phyloP scores from a whole-genome alignment of 30 jellyfish, hydroid and myxozoan species.

The Turritopsis rubra region DNA sequence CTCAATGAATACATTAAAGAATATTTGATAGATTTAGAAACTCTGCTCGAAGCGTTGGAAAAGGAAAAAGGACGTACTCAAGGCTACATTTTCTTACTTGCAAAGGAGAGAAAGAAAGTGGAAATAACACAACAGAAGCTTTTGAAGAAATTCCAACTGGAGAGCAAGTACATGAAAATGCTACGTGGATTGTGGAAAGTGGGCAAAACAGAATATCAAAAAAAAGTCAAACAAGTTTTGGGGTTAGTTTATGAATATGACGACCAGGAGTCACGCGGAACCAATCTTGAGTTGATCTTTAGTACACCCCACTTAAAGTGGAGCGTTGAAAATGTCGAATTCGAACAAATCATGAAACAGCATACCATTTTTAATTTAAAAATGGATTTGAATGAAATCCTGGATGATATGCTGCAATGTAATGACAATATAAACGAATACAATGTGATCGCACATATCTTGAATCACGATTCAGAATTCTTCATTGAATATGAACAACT shows the following conservation, averaged over 20 bases:
- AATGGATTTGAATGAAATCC: conserved; percentile 1
- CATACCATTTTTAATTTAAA: background rate
- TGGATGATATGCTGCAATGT: background rate
- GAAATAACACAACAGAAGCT: background rate
- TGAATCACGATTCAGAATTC: background rate
- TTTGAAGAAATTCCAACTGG: background rate
- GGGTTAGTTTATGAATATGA: background rate
- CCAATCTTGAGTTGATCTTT: background rate
- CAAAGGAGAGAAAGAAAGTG: background rate
- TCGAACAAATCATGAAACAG: background rate
- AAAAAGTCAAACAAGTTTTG: background rate
- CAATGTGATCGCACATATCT: background rate
- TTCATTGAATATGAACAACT: background rate
- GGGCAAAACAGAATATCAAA: background rate
- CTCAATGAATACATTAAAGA: background rate
- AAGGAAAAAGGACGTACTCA: background rate
- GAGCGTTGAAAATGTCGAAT: conserved; percentile 8
- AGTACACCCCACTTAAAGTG: background rate
- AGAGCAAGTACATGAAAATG: background rate
- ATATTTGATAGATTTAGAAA: conserved; percentile 4
- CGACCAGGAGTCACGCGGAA: background rate
- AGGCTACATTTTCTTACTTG: conserved; percentile 10
- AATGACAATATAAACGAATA: background rate
- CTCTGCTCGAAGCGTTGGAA: background rate
- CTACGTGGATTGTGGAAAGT: background rate